Evolutionary conservation across 2,113 vertebrate species (phyloP).

Genomic region (Chaetorhynchus papuensis): DNA sequence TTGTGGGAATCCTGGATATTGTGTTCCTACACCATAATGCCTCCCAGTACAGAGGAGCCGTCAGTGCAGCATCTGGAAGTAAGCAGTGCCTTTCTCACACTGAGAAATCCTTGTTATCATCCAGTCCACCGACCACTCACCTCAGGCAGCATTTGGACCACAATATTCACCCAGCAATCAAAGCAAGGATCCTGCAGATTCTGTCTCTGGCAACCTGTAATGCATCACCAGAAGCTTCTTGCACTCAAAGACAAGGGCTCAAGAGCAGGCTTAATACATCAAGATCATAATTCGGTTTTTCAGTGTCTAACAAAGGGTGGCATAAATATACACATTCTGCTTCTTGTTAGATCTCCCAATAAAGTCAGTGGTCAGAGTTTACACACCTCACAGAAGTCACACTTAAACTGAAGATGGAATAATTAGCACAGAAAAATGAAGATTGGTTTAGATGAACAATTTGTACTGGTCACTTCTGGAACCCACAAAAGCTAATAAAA

Average conservation of each 20-base stretch:
- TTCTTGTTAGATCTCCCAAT: not conserved
- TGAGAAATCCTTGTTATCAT: not conserved
- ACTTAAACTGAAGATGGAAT: not conserved
- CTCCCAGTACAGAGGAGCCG: not conserved
- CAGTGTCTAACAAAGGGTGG: not conserved
- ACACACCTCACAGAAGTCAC: not conserved
- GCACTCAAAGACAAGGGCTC: not conserved
- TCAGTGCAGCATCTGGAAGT: not conserved
- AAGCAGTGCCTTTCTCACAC: not conserved
- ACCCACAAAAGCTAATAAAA: not conserved
- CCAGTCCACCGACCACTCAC: fast-evolving
- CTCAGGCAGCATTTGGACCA: not conserved
- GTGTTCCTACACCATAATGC: fast-evolving
- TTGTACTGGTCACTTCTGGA: not conserved
- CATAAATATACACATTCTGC: not conserved
- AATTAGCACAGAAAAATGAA: not conserved
- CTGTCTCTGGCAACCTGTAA: not conserved
- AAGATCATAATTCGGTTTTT: not conserved
- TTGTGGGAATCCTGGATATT: not conserved
- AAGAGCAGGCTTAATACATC: not conserved
- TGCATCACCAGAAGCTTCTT: not conserved
- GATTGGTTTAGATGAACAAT: not conserved
- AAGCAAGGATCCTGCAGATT: not conserved
- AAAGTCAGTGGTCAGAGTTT: not conserved
- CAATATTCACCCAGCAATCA: not conserved